Conservation (phyloP, 37 sponge, comb jelly and placozoan species). For the Ianthella basta region DNA sequence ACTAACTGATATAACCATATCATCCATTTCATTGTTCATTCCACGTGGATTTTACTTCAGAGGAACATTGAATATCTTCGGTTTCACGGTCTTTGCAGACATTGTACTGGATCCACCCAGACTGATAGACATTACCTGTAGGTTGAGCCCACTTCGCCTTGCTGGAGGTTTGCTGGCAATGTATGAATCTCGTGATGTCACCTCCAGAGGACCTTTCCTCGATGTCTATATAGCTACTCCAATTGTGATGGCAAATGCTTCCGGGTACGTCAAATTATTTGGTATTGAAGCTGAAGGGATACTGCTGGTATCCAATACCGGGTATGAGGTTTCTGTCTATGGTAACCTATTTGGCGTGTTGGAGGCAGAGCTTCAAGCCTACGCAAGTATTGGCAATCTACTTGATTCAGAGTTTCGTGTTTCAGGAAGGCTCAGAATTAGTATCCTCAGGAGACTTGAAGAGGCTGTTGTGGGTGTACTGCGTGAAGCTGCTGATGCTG, state of each 20-base stretch:
- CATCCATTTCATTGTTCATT: constrained; percentile 16
- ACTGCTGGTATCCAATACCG: neutral
- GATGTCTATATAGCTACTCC: neutral
- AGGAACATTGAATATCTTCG: constrained; percentile 48
- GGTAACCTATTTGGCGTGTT: neutral
- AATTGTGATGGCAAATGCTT: too few species aligned
- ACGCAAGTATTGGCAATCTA: neutral
- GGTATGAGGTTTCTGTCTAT: neutral
- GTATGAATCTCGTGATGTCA: constrained; percentile 15
- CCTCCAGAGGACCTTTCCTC: constrained; percentile 3
- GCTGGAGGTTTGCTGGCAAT: constrained; percentile 7
- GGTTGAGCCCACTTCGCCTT: constrained; percentile 15
- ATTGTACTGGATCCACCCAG: constrained; percentile 24
- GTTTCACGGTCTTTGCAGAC: constrained; percentile 15
- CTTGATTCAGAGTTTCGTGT: neutral
- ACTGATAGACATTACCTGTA: neutral
- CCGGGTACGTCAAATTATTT: too few species aligned
- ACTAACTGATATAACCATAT: neutral
- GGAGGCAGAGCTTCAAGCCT: neutral
- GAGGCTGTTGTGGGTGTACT: neutral
- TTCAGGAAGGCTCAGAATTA: neutral
- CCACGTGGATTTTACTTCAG: constrained; percentile 31
- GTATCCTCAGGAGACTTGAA: neutral
- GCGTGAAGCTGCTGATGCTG: neutral
- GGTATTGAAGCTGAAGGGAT: constrained; percentile 8